Base-by-base conservation (phyloP, 2,113 vertebrate genomes). In the Trachemys scripta region DNA sequence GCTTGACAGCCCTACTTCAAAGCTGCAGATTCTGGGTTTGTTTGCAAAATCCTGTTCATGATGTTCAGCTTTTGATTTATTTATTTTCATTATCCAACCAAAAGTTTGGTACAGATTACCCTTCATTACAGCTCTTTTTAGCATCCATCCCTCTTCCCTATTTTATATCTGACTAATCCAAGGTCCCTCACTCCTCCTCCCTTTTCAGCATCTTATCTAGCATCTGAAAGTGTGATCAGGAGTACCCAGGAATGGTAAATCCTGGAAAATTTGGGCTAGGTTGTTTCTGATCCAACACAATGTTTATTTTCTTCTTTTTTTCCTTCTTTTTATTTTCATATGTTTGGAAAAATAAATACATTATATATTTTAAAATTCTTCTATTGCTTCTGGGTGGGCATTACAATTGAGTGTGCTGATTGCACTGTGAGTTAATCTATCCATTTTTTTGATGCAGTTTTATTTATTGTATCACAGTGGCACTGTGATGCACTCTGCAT, bases 251-350 rank as follows among this genome's bases (percentile, higher is more conserved):
- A 89, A 65, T 45, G 92, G n/a, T 27, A 92, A 93, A 91, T 4
- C 45, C 89, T 92, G 22, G 80, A 81, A 79, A 96, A 92, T 85
- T 92, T 94, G 85, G 86, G 76, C 65, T 93, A 96, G 97, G 95
- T 95, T 96, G 82, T 92, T 98, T 98, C 95, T 91, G 49, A 96
- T 95, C 96, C 42, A 87, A 75, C 5, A 8, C 91, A 47, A 84
- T 91, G 90, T 84, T 95, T 95, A 93, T 97, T 96, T 97, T 94
- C 85, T 92, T 92, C 85, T 92, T 92, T 89, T 96, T 80, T 57
- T 87, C 89, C 69, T 96, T 95, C 93, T 85, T 83, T 82, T 19
- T 94, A 42, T 92, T 90, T 95, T 96, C 1, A 59, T 94, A 97
- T 97, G n/a, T 97, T 96, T 49, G 89, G 84, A 93, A 17, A 95